A percentile compares a stretch with the other conserved stretches of the same genome.
Conservation (phyloP, 2,797 vertebrate genomes). For the Acomys russatus region DNA sequence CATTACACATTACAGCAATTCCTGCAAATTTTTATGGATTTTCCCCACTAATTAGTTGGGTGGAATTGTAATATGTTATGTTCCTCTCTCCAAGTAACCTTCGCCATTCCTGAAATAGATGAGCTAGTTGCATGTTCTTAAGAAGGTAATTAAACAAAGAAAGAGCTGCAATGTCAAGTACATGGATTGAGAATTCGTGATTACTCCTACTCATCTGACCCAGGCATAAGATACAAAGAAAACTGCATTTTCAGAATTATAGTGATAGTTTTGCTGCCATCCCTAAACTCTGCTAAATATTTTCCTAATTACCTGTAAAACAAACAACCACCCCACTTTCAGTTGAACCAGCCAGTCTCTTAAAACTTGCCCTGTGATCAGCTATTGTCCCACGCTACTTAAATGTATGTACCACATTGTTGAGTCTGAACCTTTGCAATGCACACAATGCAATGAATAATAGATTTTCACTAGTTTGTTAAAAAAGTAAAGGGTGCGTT, state of each 20-base stretch:
- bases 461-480: not conserved
- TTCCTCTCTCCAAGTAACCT: slow-evolving; percentile 27
- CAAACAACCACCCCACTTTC: not conserved
- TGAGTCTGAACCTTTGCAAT: not conserved
- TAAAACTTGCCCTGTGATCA: not conserved
- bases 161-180: not conserved
- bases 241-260: slow-evolving; percentile 30
- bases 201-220: slow-evolving; percentile 24
- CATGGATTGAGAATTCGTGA: slow-evolving; percentile 2
- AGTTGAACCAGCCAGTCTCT: not conserved
- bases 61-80: not conserved
- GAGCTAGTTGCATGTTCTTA: not conserved
- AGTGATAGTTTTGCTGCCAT: not conserved
- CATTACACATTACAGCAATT: slow-evolving; percentile 10
- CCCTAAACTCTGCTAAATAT: not conserved
- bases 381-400: not conserved
- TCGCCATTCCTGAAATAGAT: slow-evolving; percentile 39
- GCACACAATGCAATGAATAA: not conserved
- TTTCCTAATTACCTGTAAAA: slow-evolving; percentile 40
- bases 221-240: slow-evolving; percentile 17
- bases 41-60: slow-evolving; percentile 44
- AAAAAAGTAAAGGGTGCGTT: not conserved
- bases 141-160: slow-evolving; percentile 61
- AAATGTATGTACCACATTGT: not conserved
- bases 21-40: slow-evolving; percentile 28